Evolutionary conservation across 2,888 invertebrate species (phyloP), one percentile per base, ranked within the genome.

Genomic region (Labia minor): DNA sequence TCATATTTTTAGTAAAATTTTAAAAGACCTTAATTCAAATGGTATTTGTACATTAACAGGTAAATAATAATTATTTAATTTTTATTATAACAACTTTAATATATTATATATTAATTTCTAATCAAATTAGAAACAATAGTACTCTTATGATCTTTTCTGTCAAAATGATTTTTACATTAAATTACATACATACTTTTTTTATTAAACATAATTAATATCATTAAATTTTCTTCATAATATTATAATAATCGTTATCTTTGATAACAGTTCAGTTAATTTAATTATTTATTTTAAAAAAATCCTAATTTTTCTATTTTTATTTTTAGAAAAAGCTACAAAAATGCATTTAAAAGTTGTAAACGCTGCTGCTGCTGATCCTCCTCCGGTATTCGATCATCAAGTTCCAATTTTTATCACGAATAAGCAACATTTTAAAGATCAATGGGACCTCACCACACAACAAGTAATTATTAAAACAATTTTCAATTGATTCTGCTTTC

Each of bases 371-470:
- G 84, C 86, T 10, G 92, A 94, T 75, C 95, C 95, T 0, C 82
- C 85, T 0, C 81, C 85, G 1, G 93, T 95, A 0, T 82, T 85
- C 68, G 95, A 95, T 77, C 88, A 93, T 76, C 90, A 95, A 79
- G 96, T 97, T 1, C 96, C 96, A 0, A 85, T 95, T 66, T 83
- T 95, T 72, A 79, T 88, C 20, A 85, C 85, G 1, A 85, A 86
- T 66, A 78, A 84, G 10, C 83, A 85, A 70, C 81, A 83, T 16
- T 85, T 86, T 37, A 83, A 85, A 63, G 81, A 83, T 8, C 88
- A 90, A 69, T 95, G 95, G 95, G 95, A 96, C 76, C 83, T 96
- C 33, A 95, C 95, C 1, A 95, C 95, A 0, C 89, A 93, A 76
- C 94, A 95, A 83, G 92, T 91, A 70, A n/a, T n/a, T n/a, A n/a